Base-by-base conservation (phyloP, 2,113 vertebrate species). In the Myocastor coypus region DNA sequence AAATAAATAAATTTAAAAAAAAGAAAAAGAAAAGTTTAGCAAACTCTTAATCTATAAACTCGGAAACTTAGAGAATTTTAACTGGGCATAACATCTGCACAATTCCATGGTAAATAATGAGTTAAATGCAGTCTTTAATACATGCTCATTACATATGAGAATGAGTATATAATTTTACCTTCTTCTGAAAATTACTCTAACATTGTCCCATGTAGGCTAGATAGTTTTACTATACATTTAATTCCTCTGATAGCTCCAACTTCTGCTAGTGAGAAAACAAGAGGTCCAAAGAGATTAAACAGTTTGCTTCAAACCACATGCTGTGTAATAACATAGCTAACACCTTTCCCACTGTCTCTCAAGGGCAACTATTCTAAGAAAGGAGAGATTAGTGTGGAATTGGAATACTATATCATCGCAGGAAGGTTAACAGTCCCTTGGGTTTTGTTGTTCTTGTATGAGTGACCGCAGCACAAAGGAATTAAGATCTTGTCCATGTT, bases 141-240 rank as follows among this genome's bases (percentile, higher is more conserved):
- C 13, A 42, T 17, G 22, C n/a, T 89, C 30, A 46, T 71, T 85
- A 52, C 52, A 80, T 20, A 66, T 22, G 3, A 66, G 24, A 89
- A 92, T 83, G 63, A 92, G 5, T 63, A 59, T 52, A 34, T 19
- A 46, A n/a, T 46, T 80, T 92, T 46, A 89, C 28, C 19, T 77
- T 93, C 64, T 50, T 22, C 37, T 14, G 4, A 55, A 89, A 89
- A 12, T 89, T 71, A 87, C 66, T 32, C 66, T 87, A 81, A 95
- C 16, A 66, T 26, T 37, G 64, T 11, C 81, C 92, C 80, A 26
- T 40, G 68, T 84, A 52, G 77, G 7, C 85, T 92, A 75, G 40
- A 90, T 78, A 75, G 69, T 73, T 96, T 81, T 81, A 84, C 50
- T 69, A 63, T 7, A 64, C 30, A 68, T 12, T 96, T 86, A 90